A percentile compares a stretch with the other conserved stretches of the same genome.
These are phyloP conservation scores for Umimayanthus kanabou DNA, from an alignment of 92 coral and sea anemone species.

Conservation along the genomic window DNA sequence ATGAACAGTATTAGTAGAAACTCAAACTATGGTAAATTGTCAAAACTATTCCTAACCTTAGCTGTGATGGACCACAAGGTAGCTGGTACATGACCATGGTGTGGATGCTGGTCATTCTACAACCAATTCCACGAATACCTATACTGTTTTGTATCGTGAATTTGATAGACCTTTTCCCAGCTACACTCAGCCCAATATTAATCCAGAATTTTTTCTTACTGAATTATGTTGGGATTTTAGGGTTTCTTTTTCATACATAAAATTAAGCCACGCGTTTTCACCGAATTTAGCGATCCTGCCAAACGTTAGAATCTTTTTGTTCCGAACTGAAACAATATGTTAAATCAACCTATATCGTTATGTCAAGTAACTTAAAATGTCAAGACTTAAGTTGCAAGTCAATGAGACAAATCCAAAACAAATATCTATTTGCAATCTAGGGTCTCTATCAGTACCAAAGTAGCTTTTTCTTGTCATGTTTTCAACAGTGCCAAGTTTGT, in stretches of 20 bases:
- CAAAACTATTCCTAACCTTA: background rate
- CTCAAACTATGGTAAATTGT: background rate
- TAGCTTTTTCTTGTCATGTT: too few species aligned
- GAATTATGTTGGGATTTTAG: too few species aligned
- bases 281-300: background rate
- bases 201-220: background rate
- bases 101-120: slow-evolving; percentile 8
- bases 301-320: background rate
- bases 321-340: background rate
- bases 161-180: too few species aligned
- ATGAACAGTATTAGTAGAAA: background rate
- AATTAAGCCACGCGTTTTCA: background rate
- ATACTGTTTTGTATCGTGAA: background rate
- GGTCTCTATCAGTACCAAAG: too few species aligned
- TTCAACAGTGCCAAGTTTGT: too few species aligned
- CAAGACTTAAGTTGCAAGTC: too few species aligned
- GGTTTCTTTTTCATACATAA: background rate
- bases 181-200: background rate
- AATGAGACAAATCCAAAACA: too few species aligned
- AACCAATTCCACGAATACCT: background rate
- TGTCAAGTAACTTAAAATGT: too few species aligned
- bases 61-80: background rate
- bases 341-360: background rate
- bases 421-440: too few species aligned
- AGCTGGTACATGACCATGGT: background rate